phyloP scores from a whole-genome alignment of 1,140 invertebrate species.

The Caenorhabditis latens region DNA sequence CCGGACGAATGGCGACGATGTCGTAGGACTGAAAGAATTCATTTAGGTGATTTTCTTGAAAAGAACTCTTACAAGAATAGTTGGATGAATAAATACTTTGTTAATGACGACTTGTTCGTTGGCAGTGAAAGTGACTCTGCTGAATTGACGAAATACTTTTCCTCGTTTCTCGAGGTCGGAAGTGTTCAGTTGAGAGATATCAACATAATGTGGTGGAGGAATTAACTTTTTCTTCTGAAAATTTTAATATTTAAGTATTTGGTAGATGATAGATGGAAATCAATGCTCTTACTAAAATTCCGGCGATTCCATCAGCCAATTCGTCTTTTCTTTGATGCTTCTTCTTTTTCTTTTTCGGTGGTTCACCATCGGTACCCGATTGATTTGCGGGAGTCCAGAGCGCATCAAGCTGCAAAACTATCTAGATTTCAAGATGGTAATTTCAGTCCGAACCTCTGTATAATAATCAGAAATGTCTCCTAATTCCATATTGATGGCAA shows the following conservation, averaged over 20 bases:
- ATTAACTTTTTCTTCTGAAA: constrained; percentile 63
- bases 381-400: constrained; percentile 54
- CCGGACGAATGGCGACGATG: constrained; percentile 72
- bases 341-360: constrained; percentile 73
- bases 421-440: neutral
- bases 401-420: constrained; percentile 32
- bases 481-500: constrained; percentile 75
- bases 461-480: constrained; percentile 69
- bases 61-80: constrained; percentile 30
- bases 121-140: constrained; percentile 73
- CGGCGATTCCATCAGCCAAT: constrained; percentile 45
- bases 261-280: neutral
- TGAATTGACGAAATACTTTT: constrained; percentile 72
- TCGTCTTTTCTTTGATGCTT: constrained; percentile 65
- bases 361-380: constrained; percentile 57
- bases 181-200: constrained; percentile 69
- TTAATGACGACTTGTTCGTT: constrained; percentile 70
- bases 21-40: constrained; percentile 67
- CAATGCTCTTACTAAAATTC: constrained; percentile 18
- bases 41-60: neutral
- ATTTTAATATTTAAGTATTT: neutral
- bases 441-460: neutral
- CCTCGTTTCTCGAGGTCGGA: constrained; percentile 68
- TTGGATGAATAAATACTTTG: constrained; percentile 71
- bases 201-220: constrained; percentile 74